A percentile compares a stretch with the other conserved stretches of the same genome.
Conservation (phyloP, 2,888 invertebrate species). For the Hydrotaea cyrtoneurina region DNA sequence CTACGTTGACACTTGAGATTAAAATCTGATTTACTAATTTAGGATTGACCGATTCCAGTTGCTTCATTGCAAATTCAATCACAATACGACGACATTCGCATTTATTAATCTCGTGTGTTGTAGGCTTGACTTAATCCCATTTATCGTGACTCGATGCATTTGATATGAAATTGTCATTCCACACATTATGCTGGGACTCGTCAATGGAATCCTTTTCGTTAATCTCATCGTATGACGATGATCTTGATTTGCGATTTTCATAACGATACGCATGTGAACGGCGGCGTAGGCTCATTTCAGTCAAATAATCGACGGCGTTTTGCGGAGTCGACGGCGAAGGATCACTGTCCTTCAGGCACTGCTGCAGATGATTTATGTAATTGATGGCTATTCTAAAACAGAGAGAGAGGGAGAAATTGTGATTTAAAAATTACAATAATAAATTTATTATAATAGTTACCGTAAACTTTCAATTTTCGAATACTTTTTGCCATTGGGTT, state of each 20-base stretch:
- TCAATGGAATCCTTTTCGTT: conserved; percentile 63
- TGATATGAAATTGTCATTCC: conserved; percentile 68
- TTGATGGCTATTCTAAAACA: conserved; percentile 89
- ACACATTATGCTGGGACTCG: conserved; percentile 67
- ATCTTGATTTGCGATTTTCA: conserved; percentile 54
- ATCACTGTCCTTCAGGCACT: conserved; percentile 73
- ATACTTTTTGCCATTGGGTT: conserved; percentile 91
- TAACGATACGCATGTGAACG: conserved; percentile 52
- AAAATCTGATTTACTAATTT: no score
- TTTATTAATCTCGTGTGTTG: no score
- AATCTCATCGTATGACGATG: conserved; percentile 47
- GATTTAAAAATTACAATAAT: no score
- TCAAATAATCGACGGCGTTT: conserved; percentile 65
- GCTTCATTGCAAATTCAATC: no score
- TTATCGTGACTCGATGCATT: conserved; percentile 61
- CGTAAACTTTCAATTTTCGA: conserved; percentile 92
- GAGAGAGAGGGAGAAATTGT: conserved; percentile 66
- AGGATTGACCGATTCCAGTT: no score
- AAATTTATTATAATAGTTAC: conserved; percentile 76
- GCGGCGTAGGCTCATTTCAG: conserved; percentile 58
- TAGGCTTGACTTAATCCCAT: conserved; percentile 58
- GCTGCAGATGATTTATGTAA: conserved; percentile 88
- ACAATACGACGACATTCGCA: no score
- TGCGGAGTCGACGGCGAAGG: conserved; percentile 60
- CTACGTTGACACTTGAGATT: no score